Evolutionary conservation across 2,797 vertebrate species (phyloP).

Genomic region (Anguilla anguilla): DNA sequence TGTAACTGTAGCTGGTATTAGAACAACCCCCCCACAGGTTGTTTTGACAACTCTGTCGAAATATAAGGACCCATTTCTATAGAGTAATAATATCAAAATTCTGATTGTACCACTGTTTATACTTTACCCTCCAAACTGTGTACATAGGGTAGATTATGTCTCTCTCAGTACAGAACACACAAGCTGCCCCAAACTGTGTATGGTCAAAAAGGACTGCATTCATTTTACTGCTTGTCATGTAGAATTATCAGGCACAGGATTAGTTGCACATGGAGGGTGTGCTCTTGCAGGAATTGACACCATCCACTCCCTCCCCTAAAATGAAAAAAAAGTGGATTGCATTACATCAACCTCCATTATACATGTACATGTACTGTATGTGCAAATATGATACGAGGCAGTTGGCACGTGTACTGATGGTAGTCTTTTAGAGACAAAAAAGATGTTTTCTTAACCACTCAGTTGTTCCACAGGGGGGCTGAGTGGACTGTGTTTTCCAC

Average conservation of each 20-base stretch:
- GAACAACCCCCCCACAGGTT: not conserved
- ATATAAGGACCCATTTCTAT: not conserved
- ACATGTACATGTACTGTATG: not conserved
- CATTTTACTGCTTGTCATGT: conserved; percentile 21
- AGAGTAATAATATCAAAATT: not conserved
- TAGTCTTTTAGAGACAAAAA: not conserved
- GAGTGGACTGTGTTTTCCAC: not conserved
- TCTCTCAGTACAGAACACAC: not conserved
- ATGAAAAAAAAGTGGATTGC: not conserved
- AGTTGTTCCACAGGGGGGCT: not conserved
- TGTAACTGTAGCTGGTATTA: not conserved
- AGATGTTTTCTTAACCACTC: not conserved
- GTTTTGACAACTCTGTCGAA: not conserved
- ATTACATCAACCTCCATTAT: not conserved
- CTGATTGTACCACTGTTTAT: not conserved
- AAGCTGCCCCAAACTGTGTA: not conserved
- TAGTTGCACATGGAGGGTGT: not conserved
- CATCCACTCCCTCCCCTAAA: not conserved
- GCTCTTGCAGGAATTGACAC: not conserved
- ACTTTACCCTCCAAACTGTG: not conserved
- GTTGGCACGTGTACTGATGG: not conserved
- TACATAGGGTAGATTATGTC: not conserved
- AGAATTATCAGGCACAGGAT: not conserved
- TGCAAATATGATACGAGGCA: not conserved
- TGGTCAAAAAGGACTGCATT: not conserved